Percentiles rank a stretch among this genome's conserved stretches.
phyloP scores from a whole-genome alignment of 2,797 vertebrate genomes.

The Gymnothorax javanicus region DNA sequence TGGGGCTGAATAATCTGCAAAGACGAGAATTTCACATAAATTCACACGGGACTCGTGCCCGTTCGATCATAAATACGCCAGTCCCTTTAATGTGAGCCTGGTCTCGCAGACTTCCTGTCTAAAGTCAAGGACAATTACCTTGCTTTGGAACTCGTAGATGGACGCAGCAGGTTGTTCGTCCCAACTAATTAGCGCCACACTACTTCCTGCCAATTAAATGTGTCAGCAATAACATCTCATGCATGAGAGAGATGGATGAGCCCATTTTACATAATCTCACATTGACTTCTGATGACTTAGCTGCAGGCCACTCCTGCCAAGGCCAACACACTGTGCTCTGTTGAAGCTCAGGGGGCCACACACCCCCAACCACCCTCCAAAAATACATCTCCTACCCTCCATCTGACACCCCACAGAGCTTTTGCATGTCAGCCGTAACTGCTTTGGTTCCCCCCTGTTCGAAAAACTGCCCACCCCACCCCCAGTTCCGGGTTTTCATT shows the following conservation, averaged over 20 bases:
- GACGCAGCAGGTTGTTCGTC: constrained; percentile 16
- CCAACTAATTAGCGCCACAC: constrained; percentile 15
- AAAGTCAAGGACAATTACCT: constrained; percentile 21
- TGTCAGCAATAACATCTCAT: constrained; percentile 10
- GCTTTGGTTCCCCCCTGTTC: neutral
- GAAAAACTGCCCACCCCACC: neutral
- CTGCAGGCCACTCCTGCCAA: neutral
- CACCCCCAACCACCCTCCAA: neutral
- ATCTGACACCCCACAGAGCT: constrained; percentile 9
- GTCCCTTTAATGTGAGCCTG: constrained; percentile 2
- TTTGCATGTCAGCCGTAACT: neutral
- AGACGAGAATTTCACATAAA: neutral
- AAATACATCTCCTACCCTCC: constrained; percentile 1
- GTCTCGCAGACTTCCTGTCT: constrained; percentile 20
- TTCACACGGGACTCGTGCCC: neutral
- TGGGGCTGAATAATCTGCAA: neutral
- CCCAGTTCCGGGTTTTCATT: constrained; percentile 1
- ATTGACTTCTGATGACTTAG: neutral
- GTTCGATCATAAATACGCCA: neutral
- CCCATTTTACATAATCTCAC: constrained; percentile 13
- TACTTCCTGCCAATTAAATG: constrained; percentile 27
- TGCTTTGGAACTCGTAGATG: neutral
- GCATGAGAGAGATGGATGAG: neutral
- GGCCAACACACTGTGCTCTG: constrained; percentile 21
- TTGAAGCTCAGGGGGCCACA: constrained; percentile 28